Base-by-base conservation (phyloP, 2,113 vertebrate genomes). In the Serinus canaria region DNA sequence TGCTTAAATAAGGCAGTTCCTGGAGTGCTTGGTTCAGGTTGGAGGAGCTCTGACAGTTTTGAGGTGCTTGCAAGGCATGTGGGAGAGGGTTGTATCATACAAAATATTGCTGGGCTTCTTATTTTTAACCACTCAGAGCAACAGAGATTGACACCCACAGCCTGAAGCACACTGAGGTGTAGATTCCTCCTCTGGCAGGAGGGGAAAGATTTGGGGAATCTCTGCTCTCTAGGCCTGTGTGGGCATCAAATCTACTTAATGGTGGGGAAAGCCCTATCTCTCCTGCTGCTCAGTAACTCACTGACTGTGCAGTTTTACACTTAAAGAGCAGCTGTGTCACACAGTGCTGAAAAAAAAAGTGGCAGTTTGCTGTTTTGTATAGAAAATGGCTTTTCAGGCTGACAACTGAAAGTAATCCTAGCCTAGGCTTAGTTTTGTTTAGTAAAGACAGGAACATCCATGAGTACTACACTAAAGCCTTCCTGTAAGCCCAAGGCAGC, bases 331-430 rank as follows among this genome's bases (percentile, higher is more conserved):
- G 64, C 70, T 24, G 30, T 90, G 83, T 60, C 63, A 91, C 77
- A 88, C 89, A 79, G 37, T 84, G 78, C 35, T 79, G 75, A 56
- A 73, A 87, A 93, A 84, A 88, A 89, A 90, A 28, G 89, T 64
- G 78, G 64, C 78, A 87, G 91, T 95, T 96, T 94, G 91, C 96
- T 95, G 69, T 95, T 97, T 95, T 93, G 83, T 92, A 94, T 83
- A 96, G 92, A 97, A 96, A 96, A 92, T 37, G 84, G 94, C 86
- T 90, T 95, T 97, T 96, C 91, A 95, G 92, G 62, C 83, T 86
- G 80, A 93, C 73, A 96, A 55, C 60, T 1, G 28, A 95, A 62
- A 87, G 72, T 96, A 97, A 97, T 97, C 91, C 94, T 83, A 94
- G 88, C 66, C 84, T 92, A 86, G 95, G 80, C 77, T 6, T 39